phyloP scores from a whole-genome alignment of 2,797 vertebrate genomes.

The Lepilemur ruficaudatus region DNA sequence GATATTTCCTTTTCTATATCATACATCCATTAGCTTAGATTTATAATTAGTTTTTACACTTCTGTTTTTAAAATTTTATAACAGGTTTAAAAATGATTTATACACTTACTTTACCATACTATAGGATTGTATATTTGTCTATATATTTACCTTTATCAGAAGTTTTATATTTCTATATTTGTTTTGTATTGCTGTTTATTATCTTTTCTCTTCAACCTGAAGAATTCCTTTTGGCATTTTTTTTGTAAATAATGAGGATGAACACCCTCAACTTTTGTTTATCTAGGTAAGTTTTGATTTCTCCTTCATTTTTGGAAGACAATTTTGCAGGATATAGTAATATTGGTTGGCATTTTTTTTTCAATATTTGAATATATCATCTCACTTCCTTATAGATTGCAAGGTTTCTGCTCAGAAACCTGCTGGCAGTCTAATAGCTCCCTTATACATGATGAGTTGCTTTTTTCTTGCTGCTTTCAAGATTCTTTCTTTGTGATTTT shows the following conservation, averaged over 20 bases:
- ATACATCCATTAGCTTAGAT: neutral
- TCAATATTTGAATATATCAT: neutral
- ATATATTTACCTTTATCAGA: neutral
- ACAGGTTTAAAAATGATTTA: neutral
- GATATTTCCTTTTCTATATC: neutral
- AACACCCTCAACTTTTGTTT: neutral
- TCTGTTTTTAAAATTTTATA: neutral
- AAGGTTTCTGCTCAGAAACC: neutral
- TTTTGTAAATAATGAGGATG: neutral
- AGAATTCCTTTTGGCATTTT: neutral
- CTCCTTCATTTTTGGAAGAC: neutral
- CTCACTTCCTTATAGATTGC: neutral
- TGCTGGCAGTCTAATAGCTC: neutral
- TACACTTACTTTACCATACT: neutral
- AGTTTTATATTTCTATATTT: neutral
- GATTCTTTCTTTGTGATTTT: neutral
- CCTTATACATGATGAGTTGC: neutral
- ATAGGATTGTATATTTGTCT: neutral
- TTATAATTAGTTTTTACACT: neutral
- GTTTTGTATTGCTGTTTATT: neutral
- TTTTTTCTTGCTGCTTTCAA: neutral
- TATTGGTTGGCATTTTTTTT: neutral
- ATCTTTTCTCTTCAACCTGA: neutral
- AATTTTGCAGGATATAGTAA: neutral
- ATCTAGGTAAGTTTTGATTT: neutral